Evolutionary conservation across 2,797 vertebrate species (phyloP).

Genomic region (Astyanax mexicanus): DNA sequence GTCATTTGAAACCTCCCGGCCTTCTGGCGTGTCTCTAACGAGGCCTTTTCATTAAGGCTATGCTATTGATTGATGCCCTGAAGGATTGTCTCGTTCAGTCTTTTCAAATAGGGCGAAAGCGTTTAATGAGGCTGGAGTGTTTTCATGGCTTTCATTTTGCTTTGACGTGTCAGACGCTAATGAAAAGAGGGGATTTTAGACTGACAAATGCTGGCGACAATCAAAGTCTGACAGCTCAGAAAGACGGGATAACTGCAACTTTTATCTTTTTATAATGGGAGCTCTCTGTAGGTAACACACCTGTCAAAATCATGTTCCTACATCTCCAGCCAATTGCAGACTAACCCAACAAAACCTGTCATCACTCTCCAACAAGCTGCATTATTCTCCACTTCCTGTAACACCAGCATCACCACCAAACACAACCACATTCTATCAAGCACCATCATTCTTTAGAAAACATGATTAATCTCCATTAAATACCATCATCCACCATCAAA

Average conservation of each 20-base stretch:
- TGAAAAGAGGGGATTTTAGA: neutral
- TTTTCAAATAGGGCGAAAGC: conserved; percentile 19
- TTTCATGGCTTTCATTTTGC: conserved; percentile 20
- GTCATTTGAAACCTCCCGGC: conserved; percentile 7
- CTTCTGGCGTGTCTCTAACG: conserved; percentile 12
- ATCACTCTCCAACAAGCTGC: neutral
- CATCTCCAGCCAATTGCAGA: neutral
- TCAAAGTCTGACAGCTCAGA: neutral
- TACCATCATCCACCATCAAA: neutral
- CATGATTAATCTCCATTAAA: neutral
- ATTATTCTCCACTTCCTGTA: neutral
- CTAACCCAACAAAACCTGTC: neutral
- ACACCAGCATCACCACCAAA: neutral
- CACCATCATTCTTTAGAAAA: neutral
- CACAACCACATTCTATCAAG: neutral
- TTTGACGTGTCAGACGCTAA: conserved; percentile 9
- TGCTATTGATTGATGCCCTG: conserved; percentile 24
- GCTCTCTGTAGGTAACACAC: neutral
- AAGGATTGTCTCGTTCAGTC: conserved; percentile 29
- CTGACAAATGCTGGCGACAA: conserved; percentile 3
- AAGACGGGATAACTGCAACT: neutral
- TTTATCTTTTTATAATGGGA: neutral
- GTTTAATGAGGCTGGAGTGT: conserved; percentile 27
- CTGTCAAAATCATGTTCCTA: neutral
- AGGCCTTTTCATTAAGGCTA: conserved; percentile 37